Percentiles rank a stretch among this genome's conserved stretches.
Conservation (phyloP, 2,888 invertebrate genomes). For the Dichetophora obliterata region DNA sequence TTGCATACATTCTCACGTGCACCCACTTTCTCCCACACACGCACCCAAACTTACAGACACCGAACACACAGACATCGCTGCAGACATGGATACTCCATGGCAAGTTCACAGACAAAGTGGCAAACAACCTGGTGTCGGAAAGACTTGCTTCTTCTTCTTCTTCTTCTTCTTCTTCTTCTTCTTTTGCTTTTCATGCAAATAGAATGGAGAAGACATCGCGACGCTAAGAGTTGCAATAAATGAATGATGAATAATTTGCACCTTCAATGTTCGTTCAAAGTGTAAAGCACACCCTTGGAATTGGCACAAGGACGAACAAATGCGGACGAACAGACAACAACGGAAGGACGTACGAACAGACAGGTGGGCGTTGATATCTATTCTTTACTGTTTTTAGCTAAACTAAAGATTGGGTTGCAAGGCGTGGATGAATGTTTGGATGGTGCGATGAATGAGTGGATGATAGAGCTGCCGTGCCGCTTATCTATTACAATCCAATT, state of each 20-base stretch:
- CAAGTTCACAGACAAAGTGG: not conserved
- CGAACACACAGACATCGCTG: not conserved
- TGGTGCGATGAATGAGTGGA: not conserved
- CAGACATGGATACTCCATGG: not conserved
- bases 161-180: not conserved
- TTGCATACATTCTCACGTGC: slow-evolving; percentile 7
- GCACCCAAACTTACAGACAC: too few species aligned
- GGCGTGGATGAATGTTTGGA: not conserved
- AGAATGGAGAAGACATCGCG: not conserved
- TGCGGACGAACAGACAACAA: not conserved
- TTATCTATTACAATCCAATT: slow-evolving; percentile 24
- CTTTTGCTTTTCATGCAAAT: not conserved
- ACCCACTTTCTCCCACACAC: not conserved
- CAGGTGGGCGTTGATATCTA: not conserved
- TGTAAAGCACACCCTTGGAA: slow-evolving; percentile 19
- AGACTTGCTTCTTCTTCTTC: not conserved
- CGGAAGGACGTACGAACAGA: not conserved
- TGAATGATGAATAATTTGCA: slow-evolving; percentile 37
- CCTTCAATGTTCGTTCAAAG: slow-evolving; percentile 25
- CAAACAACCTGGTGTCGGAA: not conserved
- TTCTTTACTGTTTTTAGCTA: too few species aligned
- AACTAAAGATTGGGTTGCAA: not conserved
- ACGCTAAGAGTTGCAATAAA: slow-evolving; percentile 14
- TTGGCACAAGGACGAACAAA: not conserved
- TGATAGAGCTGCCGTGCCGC: slow-evolving; percentile 2